A percentile compares a stretch with the other conserved stretches of the same genome.
Evolutionary conservation across 2,113 vertebrate genomes (phyloP).

Genomic region (Epinephelus cyanopodus): DNA sequence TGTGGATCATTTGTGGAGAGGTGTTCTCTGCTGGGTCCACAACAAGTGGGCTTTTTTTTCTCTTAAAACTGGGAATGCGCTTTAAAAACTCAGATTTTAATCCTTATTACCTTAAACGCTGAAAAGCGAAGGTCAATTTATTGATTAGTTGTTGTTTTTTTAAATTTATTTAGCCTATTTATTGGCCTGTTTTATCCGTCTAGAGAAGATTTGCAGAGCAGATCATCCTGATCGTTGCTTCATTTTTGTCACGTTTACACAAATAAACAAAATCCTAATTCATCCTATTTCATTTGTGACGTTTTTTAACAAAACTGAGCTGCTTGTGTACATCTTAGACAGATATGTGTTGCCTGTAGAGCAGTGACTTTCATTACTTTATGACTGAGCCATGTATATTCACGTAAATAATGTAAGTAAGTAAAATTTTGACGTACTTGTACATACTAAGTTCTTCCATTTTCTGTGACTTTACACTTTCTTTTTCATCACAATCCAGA

Average conservation of each 20-base stretch:
- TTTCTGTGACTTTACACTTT: not conserved
- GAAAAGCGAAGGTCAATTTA: not conserved
- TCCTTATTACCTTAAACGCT: not conserved
- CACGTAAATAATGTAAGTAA: not conserved
- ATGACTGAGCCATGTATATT: not conserved
- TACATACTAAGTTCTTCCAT: not conserved
- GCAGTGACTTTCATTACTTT: not conserved
- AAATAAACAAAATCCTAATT: no score
- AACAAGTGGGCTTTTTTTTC: conserved; percentile 3
- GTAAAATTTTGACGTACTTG: not conserved
- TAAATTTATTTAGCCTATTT: not conserved
- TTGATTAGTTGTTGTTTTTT: not conserved
- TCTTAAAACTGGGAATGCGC: not conserved
- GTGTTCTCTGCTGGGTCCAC: not conserved
- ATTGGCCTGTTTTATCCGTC: not conserved
- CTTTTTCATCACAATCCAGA: no score
- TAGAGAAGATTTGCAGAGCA: not conserved
- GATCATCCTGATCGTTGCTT: no score
- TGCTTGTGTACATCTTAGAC: not conserved
- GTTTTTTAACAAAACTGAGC: no score
- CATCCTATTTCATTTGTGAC: no score
- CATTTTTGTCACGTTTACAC: no score
- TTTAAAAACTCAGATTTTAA: not conserved
- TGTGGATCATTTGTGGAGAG: not conserved
- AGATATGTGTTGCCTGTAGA: not conserved